Evolutionary conservation across 2,113 vertebrate species (phyloP), one percentile per base, ranked within the genome.

Genomic region (Carettochelys insculpta): DNA sequence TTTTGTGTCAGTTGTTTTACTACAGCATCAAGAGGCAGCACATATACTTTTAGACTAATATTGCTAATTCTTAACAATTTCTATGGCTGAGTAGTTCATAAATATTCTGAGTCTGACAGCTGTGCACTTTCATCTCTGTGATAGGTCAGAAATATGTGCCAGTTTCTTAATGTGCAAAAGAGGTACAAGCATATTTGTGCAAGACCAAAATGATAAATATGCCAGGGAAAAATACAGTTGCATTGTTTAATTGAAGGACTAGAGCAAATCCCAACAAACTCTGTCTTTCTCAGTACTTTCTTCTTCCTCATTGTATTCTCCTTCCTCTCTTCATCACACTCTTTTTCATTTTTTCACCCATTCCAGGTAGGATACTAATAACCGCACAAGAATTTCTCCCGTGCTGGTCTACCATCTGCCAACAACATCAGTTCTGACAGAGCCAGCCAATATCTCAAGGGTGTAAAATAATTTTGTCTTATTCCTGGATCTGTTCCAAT

Each of bases 381-480:
- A 91, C 91, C 96, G 86, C 56, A 92, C 80, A 58, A 86, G 61
- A 95, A 95, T 91, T 91, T 96, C 96, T 96, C 86, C 95, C 89
- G 88, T 77, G 3, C 2, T 94, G 89, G 68, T 85, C 86, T 96
- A 93, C 95, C 92, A 95, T 96, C 95, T 97, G 96, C 95, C 92
- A 97, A 86, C 87, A 97, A 96, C 96, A 91, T 96, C 77, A 95
- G 82, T 96, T 92, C 89, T 97, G 95, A 94, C 94, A 97, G 92
- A 87, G 97, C 89, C 93, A 96, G 94, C 88, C 96, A 97, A 95
- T 87, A 96, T 97, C 93, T 97, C 92, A 97, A 89, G 95, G 86
- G 93, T 98, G 96, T 95, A 95, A 97, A 98, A 96, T 95, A 97
- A 97, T 97, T 97, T 97, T 95, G 92, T 96, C 87, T 94, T 90